phyloP scores from a whole-genome alignment of 2,888 invertebrate genomes.

The Limenitis camilla region DNA sequence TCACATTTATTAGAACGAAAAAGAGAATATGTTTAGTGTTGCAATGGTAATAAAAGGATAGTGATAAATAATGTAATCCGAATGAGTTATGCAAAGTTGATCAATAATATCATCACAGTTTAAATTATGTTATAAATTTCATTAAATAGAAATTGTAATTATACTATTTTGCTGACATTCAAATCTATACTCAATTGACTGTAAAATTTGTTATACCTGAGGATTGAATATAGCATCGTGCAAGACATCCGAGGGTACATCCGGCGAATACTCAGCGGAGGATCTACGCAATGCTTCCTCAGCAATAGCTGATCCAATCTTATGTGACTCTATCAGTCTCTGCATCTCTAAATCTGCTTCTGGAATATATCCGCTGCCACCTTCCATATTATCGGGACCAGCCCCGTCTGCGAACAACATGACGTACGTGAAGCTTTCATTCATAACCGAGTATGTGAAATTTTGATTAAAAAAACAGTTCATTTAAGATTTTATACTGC shows the following conservation, averaged over 20 bases:
- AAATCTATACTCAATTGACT: background rate
- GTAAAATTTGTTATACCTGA: slow-evolving; percentile 36
- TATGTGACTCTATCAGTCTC: slow-evolving; percentile 81
- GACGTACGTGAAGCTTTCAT: too few relatives aligned
- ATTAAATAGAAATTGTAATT: too few relatives aligned
- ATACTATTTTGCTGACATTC: background rate
- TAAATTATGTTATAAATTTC: too few relatives aligned
- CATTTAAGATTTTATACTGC: too few relatives aligned
- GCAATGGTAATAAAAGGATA: too few relatives aligned
- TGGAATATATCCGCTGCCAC: slow-evolving; percentile 30
- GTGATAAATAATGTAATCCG: background rate
- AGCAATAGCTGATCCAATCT: slow-evolving; percentile 89
- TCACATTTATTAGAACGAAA: too few relatives aligned
- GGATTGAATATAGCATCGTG: slow-evolving; percentile 48
- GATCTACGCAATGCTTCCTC: slow-evolving; percentile 78
- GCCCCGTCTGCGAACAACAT: slow-evolving; percentile 9
- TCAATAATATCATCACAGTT: too few relatives aligned
- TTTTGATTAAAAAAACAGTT: too few relatives aligned
- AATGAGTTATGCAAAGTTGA: background rate
- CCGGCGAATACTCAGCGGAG: slow-evolving; percentile 41
- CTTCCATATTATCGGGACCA: slow-evolving; percentile 4
- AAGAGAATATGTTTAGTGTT: too few relatives aligned
- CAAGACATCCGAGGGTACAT: slow-evolving; percentile 40
- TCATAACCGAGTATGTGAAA: too few relatives aligned
- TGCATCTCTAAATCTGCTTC: slow-evolving; percentile 79